Base-by-base conservation (phyloP, 1,140 invertebrate species). In the Cataglyphis hispanica region DNA sequence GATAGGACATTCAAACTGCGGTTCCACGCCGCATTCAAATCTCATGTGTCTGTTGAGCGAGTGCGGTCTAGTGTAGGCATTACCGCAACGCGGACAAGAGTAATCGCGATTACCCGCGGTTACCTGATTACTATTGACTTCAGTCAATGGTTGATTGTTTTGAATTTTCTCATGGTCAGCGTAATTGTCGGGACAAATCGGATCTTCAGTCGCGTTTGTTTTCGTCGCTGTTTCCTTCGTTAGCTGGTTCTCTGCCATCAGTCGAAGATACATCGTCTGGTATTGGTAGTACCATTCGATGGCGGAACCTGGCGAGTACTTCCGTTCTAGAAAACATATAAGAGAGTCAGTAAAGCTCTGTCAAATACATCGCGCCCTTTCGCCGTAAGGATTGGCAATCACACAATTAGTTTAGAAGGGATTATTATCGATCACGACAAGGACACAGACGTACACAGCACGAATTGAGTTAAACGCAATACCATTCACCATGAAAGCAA, bases 11-110 rank as follows among this genome's bases (percentile, higher is more conserved):
- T 95, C 94, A 87, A 96, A 96, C 84, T 95, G 95, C 0, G 96
- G 96, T 86, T 96, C 96, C 72, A 96, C 95, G 37, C 96, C 96
- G 87, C 97, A 97, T 85, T 97, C 96, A 89, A 97, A 97, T 81
- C 95, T 96, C 60, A 97, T 95, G 86, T 97, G 97, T 8, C 96
- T 94, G 81, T 96, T 96, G 4, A 97, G 91, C 76, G 96, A 97
- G 64, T 96, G 96, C 11, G 94, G 94, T n/a, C 96, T 94, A 1
- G 95, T 94, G 89, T 97, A 97, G 6, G 94, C 93, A 67, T 96
- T 96, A 13, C 96, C 96, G 87, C 96, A 96, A 67, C 95, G 94
- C 34, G 94, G 94, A 87, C 96, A 96, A 34, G 92, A 93, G 80
- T 93, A 94, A 31, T 89, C 88, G 56, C 75, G 87, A 16, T 27